Percentiles rank a stretch among this genome's conserved stretches.
Evolutionary conservation across 2,113 vertebrate species (phyloP).

Genomic region (Capreolus pygargus): DNA sequence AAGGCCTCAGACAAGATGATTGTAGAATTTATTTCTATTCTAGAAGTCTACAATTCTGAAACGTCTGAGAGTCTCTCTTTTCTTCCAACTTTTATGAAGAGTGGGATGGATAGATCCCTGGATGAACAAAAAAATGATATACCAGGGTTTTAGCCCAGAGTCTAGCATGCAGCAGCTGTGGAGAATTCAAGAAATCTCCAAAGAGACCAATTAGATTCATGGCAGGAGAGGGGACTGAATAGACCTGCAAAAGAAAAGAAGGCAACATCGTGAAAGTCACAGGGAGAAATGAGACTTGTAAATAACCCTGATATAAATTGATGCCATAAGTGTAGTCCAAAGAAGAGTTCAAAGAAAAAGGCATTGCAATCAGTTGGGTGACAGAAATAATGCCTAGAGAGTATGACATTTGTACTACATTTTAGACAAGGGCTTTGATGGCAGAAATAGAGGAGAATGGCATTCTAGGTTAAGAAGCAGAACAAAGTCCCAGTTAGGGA

Average conservation of each 20-base stretch:
- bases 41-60: not conserved
- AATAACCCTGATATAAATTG: not conserved
- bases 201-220: not conserved
- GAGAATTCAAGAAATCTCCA: conserved; percentile 6
- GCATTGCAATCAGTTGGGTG: not conserved
- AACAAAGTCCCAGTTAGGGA: not conserved
- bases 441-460: not conserved
- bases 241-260: not conserved
- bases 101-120: not conserved
- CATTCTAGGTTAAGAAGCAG: not conserved
- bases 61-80: not conserved
- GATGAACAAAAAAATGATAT: not conserved
- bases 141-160: not conserved
- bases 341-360: conserved; percentile 21
- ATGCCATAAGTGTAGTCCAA: not conserved
- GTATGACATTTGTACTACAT: not conserved
- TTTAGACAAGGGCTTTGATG: not conserved
- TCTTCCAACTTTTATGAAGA: not conserved
- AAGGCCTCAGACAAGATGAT: not conserved
- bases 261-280: not conserved
- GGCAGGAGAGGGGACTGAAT: not conserved
- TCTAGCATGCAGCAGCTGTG: not conserved
- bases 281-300: conserved; percentile 11
- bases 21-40: not conserved
- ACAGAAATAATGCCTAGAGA: not conserved